Evolutionary conservation across 2,797 vertebrate species (phyloP).

Genomic region (Heliangelus exortis): DNA sequence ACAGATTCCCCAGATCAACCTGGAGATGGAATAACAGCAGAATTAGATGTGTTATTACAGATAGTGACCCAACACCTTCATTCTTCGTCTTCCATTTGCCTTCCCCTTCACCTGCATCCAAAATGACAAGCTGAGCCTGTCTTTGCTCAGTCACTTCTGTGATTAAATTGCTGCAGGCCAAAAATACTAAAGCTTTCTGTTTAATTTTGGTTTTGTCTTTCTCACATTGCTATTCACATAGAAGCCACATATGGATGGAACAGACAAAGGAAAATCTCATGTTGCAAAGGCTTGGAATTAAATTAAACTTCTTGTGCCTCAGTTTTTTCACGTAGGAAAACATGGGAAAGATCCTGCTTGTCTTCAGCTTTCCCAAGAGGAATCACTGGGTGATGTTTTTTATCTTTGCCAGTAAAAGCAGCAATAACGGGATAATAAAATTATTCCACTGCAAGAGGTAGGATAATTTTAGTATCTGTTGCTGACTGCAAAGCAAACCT

Average conservation of each 20-base stretch:
- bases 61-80: conserved; percentile 62
- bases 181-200: conserved; percentile 20
- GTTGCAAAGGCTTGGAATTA: background rate
- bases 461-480: background rate
- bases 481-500: background rate
- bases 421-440: background rate
- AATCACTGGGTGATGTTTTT: background rate
- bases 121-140: conserved; percentile 9
- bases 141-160: background rate
- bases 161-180: conserved; percentile 46
- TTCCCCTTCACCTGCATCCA: conserved; percentile 26
- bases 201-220: conserved; percentile 35
- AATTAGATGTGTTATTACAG: conserved; percentile 71
- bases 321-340: background rate
- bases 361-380: background rate
- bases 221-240: background rate
- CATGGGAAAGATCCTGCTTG: background rate
- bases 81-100: conserved; percentile 62
- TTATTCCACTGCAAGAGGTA: background rate
- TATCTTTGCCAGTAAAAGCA: background rate
- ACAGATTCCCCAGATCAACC: conserved; percentile 59
- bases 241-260: background rate
- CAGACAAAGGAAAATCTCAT: conserved; percentile 9
- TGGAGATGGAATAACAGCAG: conserved; percentile 60
- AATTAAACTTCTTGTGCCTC: background rate